phyloP scores from a whole-genome alignment of 2,797 vertebrate genomes.

The Otolemur crassicaudatus region DNA sequence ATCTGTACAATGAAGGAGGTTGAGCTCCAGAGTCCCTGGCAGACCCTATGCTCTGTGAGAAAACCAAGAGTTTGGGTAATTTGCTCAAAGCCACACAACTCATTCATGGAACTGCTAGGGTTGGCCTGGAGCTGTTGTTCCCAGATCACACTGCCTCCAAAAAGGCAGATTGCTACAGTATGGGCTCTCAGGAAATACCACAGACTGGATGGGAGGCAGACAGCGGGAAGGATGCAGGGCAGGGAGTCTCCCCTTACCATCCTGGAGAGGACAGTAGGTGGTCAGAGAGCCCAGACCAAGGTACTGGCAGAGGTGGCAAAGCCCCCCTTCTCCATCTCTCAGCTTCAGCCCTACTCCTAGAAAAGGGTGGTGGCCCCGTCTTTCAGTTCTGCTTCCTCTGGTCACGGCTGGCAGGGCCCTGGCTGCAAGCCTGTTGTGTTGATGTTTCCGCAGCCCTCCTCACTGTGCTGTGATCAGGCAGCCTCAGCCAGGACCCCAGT shows the following conservation, averaged over 20 bases:
- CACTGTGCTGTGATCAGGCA: not conserved
- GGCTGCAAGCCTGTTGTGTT: not conserved
- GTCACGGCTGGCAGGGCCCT: conserved; percentile 22
- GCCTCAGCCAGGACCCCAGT: not conserved
- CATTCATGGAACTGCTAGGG: not conserved
- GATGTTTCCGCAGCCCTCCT: not conserved
- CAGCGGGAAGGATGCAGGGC: not conserved
- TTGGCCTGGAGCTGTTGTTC: not conserved
- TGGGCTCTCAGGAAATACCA: not conserved
- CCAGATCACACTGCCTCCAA: not conserved
- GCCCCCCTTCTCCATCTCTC: not conserved
- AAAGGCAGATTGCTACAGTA: not conserved
- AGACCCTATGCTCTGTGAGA: not conserved
- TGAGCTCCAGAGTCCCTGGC: not conserved
- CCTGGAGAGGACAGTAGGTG: not conserved
- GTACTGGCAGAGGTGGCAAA: not conserved
- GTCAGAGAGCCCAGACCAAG: not conserved
- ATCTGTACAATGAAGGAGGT: not conserved
- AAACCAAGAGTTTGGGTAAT: not conserved
- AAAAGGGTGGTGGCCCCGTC: not conserved
- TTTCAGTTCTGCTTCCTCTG: conserved; percentile 63
- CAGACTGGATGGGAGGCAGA: not conserved
- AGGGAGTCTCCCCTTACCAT: not conserved
- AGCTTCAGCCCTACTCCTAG: not conserved
- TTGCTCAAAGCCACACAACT: not conserved